A percentile compares a stretch with the other conserved stretches of the same genome.
phyloP scores from a whole-genome alignment of 35 echinoderm and acorn worm genomes.

The Acanthaster planci region DNA sequence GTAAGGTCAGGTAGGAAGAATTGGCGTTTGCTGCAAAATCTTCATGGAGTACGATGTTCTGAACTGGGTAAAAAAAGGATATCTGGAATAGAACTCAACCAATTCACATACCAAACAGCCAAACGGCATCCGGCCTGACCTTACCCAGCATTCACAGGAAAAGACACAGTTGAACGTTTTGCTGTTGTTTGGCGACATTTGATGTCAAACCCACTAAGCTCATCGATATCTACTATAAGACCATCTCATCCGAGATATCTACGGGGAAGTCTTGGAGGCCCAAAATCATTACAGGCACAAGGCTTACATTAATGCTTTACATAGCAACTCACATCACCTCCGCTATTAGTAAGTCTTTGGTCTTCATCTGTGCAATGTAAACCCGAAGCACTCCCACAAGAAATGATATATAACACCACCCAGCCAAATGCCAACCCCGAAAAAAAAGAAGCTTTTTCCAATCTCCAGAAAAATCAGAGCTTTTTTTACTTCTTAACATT shows the following conservation, averaged over 20 bases:
- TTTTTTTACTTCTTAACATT: no score
- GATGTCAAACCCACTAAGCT: conserved; percentile 15
- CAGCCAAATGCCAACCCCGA: conserved; percentile 21
- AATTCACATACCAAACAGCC: background rate
- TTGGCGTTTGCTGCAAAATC: no score
- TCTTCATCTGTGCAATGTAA: conserved; percentile 11
- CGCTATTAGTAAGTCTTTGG: conserved; percentile 23
- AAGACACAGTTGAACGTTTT: background rate
- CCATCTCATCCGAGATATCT: background rate
- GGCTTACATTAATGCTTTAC: no score
- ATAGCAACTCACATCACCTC: background rate
- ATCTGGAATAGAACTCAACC: no score
- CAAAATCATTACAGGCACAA: background rate
- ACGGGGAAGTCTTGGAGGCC: background rate
- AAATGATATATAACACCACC: conserved; percentile 4
- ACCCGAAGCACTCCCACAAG: conserved; percentile 17
- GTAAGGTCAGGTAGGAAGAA: background rate
- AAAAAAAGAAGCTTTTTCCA: conserved; percentile 15
- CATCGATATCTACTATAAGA: background rate
- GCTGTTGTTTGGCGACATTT: conserved; percentile 6
- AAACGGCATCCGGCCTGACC: background rate
- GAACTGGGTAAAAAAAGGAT: no score
- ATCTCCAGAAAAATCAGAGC: conserved; percentile 1
- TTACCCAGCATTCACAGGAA: conserved; percentile 19
- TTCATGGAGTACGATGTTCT: no score